Evolutionary conservation across 2,113 vertebrate species (phyloP).

Genomic region (Pitta sordida): DNA sequence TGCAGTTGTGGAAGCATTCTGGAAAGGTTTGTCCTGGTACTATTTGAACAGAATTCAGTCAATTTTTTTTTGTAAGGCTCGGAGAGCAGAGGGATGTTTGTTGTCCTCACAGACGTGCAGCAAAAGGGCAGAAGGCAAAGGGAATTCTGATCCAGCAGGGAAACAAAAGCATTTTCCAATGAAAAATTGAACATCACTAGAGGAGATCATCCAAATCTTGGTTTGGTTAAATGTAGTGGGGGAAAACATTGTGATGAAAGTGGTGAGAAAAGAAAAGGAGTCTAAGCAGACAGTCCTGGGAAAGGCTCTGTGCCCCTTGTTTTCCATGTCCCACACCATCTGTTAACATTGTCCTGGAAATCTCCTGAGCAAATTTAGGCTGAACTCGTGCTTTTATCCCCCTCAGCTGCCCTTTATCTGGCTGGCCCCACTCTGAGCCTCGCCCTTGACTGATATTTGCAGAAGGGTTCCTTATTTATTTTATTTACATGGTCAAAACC

Average conservation of each 20-base stretch:
- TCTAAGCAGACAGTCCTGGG: not conserved
- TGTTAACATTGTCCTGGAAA: not conserved
- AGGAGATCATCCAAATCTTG: not conserved
- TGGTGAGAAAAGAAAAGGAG: not conserved
- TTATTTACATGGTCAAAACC: not conserved
- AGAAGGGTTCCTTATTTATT: not conserved
- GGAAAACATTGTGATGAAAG: not conserved
- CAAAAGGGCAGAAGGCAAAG: not conserved
- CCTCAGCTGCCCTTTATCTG: not conserved
- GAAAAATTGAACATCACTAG: not conserved
- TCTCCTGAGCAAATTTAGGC: not conserved
- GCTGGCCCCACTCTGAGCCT: not conserved
- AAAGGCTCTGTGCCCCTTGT: not conserved
- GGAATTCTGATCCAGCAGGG: not conserved
- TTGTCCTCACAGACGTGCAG: not conserved
- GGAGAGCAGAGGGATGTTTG: not conserved
- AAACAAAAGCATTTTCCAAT: not conserved
- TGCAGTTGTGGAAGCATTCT: not conserved
- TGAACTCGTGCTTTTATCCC: not conserved
- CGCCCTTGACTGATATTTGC: not conserved
- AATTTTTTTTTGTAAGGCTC: not conserved
- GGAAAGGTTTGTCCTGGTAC: not conserved
- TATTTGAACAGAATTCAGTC: not conserved
- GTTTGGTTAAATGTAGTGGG: not conserved
- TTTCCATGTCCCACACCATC: fast-evolving